A percentile compares a stretch with the other conserved stretches of the same genome.
Conservation (phyloP, 2,888 invertebrate genomes). For the Erebia epiphron region DNA sequence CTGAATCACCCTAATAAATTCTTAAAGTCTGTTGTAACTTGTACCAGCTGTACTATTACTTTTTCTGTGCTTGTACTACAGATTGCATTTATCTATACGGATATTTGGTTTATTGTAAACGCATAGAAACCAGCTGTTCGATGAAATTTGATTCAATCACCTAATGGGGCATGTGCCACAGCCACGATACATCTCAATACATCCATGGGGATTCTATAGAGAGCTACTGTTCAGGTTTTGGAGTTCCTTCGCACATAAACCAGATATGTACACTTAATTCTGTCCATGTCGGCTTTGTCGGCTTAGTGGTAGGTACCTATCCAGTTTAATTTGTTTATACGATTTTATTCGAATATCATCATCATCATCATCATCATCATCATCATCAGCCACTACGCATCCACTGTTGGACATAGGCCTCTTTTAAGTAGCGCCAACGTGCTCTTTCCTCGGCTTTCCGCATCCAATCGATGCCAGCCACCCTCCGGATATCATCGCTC, state of each 20-base stretch:
- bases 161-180: conserved; percentile 67
- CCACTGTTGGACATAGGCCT: too few species aligned
- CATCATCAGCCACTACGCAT: too few species aligned
- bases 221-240: conserved; percentile 35
- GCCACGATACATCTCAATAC: conserved; percentile 39
- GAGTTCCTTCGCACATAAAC: conserved; percentile 11
- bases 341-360: too few species aligned
- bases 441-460: too few species aligned
- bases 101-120: conserved; percentile 57
- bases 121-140: conserved; percentile 68
- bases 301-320: background rate
- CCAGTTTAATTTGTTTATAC: background rate
- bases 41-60: too few species aligned
- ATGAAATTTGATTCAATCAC: conserved; percentile 72
- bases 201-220: conserved; percentile 18
- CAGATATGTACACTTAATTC: background rate
- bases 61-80: background rate
- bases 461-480: too few species aligned
- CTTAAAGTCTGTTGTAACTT: background rate
- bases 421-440: too few species aligned
- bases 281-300: background rate
- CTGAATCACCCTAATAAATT: background rate
- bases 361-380: too few species aligned
- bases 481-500: too few species aligned
- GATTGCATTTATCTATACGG: conserved; percentile 11